Base-by-base conservation (phyloP, 2,797 vertebrate species). In the Apodemus agrarius region DNA sequence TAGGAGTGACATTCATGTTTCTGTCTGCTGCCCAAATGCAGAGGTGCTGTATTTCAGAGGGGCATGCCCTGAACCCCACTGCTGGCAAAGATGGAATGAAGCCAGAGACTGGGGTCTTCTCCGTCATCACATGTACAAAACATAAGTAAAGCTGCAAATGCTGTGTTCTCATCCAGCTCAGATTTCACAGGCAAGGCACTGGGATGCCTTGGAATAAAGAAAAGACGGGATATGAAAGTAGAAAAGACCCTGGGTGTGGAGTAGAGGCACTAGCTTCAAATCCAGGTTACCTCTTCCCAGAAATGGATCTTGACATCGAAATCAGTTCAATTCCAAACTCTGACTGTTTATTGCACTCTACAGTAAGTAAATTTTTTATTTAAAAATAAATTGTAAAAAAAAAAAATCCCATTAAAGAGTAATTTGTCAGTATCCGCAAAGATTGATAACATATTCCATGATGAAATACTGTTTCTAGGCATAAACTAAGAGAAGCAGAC, bases 311-410 rank as follows among this genome's bases (percentile, higher is more conserved):
- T 79, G 3, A 72, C 91, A 65, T 85, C 34, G 82, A 95, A 96
- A 90, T 72, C 82, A 85, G 46, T 63, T 84, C 31, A 81, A 65
- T 81, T 94, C 54, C 8, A 79, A 96, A 94, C 69, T 29, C 83
- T 84, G 24, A 69, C 85, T 94, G 67, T 16, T n/a, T 43, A 21
- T 78, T 67, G 52, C 3, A 59, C 22, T 72, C 59, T 76, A 63
- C 46, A 52, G 72, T 49, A 82, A 86, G 19, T 86, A 26, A 16
- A 63, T 89, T 95, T 95, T 61, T 63, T 86, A 79, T 52, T 93
- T 86, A 91, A 94, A 97, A 88, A 46, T 74, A 93, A 90, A 80
- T 61, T 16, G 57, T 87, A n/a, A 89, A 94, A 82, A 54, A 17
- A 89, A n/a, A 61, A 4, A 87, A 52, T 78, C 24, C 40, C 59